A percentile compares a stretch with the other conserved stretches of the same genome.
Conservation (phyloP, 2,113 vertebrate genomes). For the Taurulus bubalis region DNA sequence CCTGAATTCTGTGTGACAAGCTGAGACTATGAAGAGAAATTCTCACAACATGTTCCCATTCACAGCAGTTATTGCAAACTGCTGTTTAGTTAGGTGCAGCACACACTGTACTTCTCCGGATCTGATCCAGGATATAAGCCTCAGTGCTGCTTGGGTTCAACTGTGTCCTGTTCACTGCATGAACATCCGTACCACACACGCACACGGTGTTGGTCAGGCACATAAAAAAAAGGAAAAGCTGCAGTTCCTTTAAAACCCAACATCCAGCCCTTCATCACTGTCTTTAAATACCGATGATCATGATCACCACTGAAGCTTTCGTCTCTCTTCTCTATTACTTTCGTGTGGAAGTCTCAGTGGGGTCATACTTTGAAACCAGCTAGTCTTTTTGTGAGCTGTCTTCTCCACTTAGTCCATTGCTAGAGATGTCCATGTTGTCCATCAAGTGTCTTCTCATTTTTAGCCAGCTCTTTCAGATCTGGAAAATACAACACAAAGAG, state of each 20-base stretch:
- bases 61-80: neutral
- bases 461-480: slow-evolving; percentile 71
- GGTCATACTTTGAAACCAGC: neutral
- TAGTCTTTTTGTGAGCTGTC: neutral
- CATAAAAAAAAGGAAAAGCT: neutral
- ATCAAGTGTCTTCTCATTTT: slow-evolving; percentile 34
- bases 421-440: slow-evolving; percentile 2
- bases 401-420: neutral
- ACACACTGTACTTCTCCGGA: neutral
- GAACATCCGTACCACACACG: neutral
- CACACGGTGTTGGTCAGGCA: neutral
- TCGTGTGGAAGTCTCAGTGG: neutral
- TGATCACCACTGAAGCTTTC: neutral
- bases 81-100: neutral
- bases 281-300: neutral
- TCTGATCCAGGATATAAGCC: neutral
- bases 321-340: neutral
- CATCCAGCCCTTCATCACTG: neutral
- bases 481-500: slow-evolving; percentile 23
- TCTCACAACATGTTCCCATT: neutral
- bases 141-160: neutral
- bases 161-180: neutral
- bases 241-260: neutral
- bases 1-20: neutral
- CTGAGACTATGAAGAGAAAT: neutral